Evolutionary conservation across 92 coral and sea anemone genomes (phyloP).

Genomic region (Phenganax subtilis): DNA sequence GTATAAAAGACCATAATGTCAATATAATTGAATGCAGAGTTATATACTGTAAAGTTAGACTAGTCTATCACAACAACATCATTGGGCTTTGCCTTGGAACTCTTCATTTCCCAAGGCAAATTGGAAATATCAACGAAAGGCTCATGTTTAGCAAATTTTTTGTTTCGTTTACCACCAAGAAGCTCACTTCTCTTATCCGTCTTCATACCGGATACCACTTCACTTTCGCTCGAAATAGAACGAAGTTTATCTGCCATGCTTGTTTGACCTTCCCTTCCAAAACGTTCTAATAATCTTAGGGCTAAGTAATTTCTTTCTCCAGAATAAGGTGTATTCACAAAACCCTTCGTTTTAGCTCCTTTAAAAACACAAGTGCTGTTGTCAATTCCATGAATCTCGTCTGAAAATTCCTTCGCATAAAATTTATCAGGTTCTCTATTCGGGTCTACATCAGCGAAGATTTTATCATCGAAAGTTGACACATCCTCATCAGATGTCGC

Average conservation of each 20-base stretch:
- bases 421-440: not conserved
- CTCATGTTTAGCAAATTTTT: not conserved
- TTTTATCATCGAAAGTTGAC: not conserved
- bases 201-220: not conserved
- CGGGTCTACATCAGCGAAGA: not conserved
- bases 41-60: not conserved
- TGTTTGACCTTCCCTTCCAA: constrained; percentile 7
- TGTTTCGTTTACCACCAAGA: not conserved
- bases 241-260: constrained; percentile 13
- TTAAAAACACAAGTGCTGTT: not conserved
- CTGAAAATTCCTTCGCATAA: not conserved
- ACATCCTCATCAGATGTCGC: not conserved
- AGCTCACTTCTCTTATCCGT: not conserved
- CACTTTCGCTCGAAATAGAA: constrained; percentile 22
- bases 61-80: constrained; percentile 7
- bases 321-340: constrained; percentile 1
- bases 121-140: not conserved
- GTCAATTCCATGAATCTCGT: not conserved
- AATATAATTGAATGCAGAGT: too few species aligned
- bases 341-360: not conserved
- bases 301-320: constrained; percentile 12
- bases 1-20: too few species aligned
- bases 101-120: not conserved
- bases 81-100: not conserved
- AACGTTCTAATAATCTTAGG: constrained; percentile 25